Evolutionary conservation across 2,888 invertebrate genomes (phyloP).

Genomic region (Dascillus cervinus): DNA sequence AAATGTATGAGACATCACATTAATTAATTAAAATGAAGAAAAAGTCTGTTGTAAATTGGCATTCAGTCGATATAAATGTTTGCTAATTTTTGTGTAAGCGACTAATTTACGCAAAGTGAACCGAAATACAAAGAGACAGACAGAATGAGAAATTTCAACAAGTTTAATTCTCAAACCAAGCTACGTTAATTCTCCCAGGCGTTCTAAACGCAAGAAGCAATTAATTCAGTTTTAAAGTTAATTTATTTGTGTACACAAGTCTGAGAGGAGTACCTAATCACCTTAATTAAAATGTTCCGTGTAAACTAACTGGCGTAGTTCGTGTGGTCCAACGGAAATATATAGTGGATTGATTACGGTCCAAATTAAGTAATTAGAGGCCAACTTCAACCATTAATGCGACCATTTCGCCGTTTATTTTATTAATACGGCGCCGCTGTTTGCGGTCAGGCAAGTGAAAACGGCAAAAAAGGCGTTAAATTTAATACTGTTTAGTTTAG

Average conservation of each 20-base stretch:
- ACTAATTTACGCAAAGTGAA: too few species aligned
- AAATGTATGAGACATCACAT: too few species aligned
- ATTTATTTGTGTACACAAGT: slow-evolving; percentile 43
- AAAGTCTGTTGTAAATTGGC: too few species aligned
- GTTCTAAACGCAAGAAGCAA: slow-evolving; percentile 42
- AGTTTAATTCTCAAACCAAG: slow-evolving; percentile 33
- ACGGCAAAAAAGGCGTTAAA: too few species aligned
- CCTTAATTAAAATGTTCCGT: slow-evolving; percentile 43
- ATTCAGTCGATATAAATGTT: too few species aligned
- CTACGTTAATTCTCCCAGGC: slow-evolving; percentile 32
- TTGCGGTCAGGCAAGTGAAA: too few species aligned
- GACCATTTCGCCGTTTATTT: slow-evolving; percentile 39
- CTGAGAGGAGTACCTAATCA: slow-evolving; percentile 41
- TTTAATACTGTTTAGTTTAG: slow-evolving; percentile 2
- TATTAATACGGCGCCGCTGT: slow-evolving; percentile 3
- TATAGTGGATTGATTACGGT: slow-evolving; percentile 33
- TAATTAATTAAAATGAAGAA: too few species aligned
- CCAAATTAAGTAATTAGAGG: slow-evolving; percentile 41
- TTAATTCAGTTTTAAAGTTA: slow-evolving; percentile 46
- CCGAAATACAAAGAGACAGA: slow-evolving; percentile 25
- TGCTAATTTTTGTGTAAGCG: too few species aligned
- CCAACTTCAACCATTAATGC: slow-evolving; percentile 41
- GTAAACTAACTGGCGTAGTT: slow-evolving; percentile 27
- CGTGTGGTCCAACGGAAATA: slow-evolving; percentile 19
- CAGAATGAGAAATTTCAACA: slow-evolving; percentile 38